Base-by-base conservation (phyloP, 1,140 invertebrate species). In the Gryllus bimaculatus region DNA sequence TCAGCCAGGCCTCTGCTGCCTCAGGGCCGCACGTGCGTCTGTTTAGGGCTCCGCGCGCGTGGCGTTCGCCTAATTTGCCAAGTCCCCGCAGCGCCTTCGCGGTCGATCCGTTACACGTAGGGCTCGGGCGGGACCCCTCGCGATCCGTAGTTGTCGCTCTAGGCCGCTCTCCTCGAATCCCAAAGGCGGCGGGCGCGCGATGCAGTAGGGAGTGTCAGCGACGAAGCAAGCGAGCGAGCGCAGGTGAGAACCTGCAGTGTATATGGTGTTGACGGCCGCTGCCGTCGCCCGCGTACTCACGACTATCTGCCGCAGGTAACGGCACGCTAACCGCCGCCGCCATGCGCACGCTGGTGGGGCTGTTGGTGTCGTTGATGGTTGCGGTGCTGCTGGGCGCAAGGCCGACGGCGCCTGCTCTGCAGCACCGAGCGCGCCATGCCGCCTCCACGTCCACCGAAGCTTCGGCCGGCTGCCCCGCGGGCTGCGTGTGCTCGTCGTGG, bases 341-440 rank as follows among this genome's bases (percentile, higher is more conserved):
- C 81, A 80, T 80, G 74, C 15, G 12, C 26, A 78, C 54, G 78
- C 80, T 74, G 49, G 66, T 48, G 78, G 74, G 78, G 77, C 47
- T 80, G 77, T 81, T 74, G 81, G 81, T 82, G 82, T 80, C 82
- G 49, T 39, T 39, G 26, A 5, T 39, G 26, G 26, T 5, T 5
- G 26, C 26, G 26, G 5, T 39, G 26, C 26, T 39, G 26, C 20
- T 74, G 66, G 26, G 47, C 39, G 77, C 75, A 20, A 39, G 49
- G 54, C 79, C 82, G 77, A 76, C 76, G 80, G 83, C 83, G 83
- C 83, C 82, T 79, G 47, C 73, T 21, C 75, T 39, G 26, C 26
- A 39, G 26, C 81, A 15, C 84, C 85, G 7, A 15, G 39, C 3
- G 80, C 80, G 1, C 77, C 78, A 8, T 18, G 54, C 54, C 10